A percentile compares a stretch with the other conserved stretches of the same genome.
These are phyloP conservation scores for Equus przewalskii DNA, from an alignment of 2,113 vertebrate genomes.

Conservation along the genomic window DNA sequence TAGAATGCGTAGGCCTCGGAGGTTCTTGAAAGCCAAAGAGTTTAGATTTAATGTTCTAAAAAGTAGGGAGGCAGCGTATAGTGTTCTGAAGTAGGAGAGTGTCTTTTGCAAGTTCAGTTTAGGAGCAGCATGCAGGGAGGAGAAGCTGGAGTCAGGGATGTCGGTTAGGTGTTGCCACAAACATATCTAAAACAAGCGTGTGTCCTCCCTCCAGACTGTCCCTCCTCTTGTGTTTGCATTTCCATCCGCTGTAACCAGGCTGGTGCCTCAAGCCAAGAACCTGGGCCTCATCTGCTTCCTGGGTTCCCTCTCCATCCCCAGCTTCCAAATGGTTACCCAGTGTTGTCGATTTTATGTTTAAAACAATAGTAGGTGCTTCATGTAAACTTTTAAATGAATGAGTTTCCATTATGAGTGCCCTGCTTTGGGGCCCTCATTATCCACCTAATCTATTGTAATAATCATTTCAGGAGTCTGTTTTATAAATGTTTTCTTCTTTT, in stretches of 20 bases:
- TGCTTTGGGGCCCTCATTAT: not conserved
- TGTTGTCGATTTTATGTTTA: conserved; percentile 5
- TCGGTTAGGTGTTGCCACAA: conserved; percentile 1
- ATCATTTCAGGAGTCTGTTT: not conserved
- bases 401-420: not conserved
- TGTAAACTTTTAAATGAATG: not conserved
- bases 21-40: not conserved
- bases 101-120: not conserved
- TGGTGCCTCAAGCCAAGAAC: not conserved
- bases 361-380: not conserved
- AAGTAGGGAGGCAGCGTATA: not conserved
- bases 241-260: not conserved
- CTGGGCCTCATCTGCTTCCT: not conserved
- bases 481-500: not conserved
- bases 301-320: not conserved
- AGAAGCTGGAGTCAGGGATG: not conserved
- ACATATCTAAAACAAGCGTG: not conserved
- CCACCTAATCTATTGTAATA: not conserved
- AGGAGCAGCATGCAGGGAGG: not conserved
- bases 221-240: not conserved
- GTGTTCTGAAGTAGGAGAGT: not conserved
- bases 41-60: not conserved
- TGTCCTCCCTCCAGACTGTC: not conserved
- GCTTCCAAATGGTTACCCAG: not conserved
- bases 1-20: not conserved